Evolutionary conservation across 2,113 vertebrate species (phyloP).

Genomic region (Myocastor coypus): DNA sequence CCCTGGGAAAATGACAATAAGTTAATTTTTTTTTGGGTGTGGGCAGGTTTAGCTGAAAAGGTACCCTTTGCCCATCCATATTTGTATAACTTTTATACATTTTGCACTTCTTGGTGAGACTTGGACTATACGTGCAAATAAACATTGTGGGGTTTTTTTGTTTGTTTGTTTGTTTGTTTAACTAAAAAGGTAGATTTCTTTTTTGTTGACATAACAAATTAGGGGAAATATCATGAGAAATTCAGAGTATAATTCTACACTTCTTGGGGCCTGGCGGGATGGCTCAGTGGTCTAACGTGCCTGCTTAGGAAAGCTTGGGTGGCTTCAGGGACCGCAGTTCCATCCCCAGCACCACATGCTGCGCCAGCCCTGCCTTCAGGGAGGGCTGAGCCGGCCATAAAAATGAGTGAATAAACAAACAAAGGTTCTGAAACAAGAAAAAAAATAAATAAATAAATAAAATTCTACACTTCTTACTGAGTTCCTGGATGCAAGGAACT

Average conservation of each 20-base stretch:
- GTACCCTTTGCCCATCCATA: not conserved
- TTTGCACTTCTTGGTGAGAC: slow-evolving; percentile 26
- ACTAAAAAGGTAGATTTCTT: slow-evolving; percentile 31
- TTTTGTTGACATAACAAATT: slow-evolving; percentile 57
- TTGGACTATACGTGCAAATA: slow-evolving; percentile 18
- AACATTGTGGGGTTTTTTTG: slow-evolving; percentile 34
- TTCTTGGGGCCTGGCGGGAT: too few relatives aligned
- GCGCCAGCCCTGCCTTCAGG: too few relatives aligned
- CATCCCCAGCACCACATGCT: too few relatives aligned
- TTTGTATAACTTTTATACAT: slow-evolving; percentile 15
- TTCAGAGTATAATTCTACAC: slow-evolving; percentile 19
- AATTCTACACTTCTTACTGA: slow-evolving; percentile 41
- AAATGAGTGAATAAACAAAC: too few relatives aligned
- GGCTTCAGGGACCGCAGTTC: too few relatives aligned
- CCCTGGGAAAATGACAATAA: slow-evolving; percentile 22
- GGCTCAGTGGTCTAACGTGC: too few relatives aligned
- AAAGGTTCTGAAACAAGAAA: too few relatives aligned
- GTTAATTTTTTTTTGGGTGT: not conserved
- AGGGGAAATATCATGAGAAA: slow-evolving; percentile 46
- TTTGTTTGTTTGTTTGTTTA: not conserved
- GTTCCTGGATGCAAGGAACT: slow-evolving; percentile 35
- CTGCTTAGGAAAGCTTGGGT: too few relatives aligned
- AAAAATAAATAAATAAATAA: too few relatives aligned
- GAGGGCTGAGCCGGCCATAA: too few relatives aligned
- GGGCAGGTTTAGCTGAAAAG: not conserved